phyloP scores from a whole-genome alignment of 2,888 invertebrate genomes.

The Prosopocoilus inquinatus region DNA sequence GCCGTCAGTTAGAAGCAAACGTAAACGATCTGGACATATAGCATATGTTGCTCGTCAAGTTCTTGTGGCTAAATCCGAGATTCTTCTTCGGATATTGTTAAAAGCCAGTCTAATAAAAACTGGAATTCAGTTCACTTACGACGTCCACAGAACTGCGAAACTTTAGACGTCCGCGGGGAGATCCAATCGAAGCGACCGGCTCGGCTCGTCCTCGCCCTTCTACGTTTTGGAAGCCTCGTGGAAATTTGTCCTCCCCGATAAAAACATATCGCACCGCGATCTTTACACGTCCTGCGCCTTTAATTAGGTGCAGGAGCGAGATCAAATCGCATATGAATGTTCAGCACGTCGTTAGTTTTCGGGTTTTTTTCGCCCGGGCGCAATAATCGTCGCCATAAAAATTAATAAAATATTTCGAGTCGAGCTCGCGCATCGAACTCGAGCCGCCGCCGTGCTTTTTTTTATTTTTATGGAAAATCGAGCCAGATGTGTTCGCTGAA shows the following conservation, averaged over 20 bases:
- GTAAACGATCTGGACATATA: slow-evolving; percentile 21
- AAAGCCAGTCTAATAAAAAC: slow-evolving; percentile 24
- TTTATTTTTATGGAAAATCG: no score
- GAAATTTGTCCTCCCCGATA: not conserved
- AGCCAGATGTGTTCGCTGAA: no score
- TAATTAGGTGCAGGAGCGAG: slow-evolving; percentile 9
- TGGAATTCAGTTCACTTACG: slow-evolving; percentile 28
- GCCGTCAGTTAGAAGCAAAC: slow-evolving; percentile 13
- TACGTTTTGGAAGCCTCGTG: slow-evolving; percentile 3
- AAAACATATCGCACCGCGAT: slow-evolving; percentile 12
- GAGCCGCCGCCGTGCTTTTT: no score
- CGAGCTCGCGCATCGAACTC: no score
- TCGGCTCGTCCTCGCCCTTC: not conserved
- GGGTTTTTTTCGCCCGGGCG: slow-evolving; percentile 4
- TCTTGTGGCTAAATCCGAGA: slow-evolving; percentile 26
- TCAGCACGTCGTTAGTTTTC: slow-evolving; percentile 9
- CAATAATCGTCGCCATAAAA: slow-evolving; percentile 8
- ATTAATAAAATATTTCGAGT: slow-evolving; percentile 8
- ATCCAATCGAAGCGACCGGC: slow-evolving; percentile 1
- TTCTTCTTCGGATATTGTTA: slow-evolving; percentile 21
- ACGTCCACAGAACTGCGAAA: slow-evolving; percentile 22
- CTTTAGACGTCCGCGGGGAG: slow-evolving; percentile 7
- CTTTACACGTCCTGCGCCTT: slow-evolving; percentile 9
- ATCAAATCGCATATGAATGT: slow-evolving; percentile 13
- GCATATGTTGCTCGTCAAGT: slow-evolving; percentile 31